Evolutionary conservation across 2,888 invertebrate genomes (phyloP).

Genomic region (Timema cristinae): DNA sequence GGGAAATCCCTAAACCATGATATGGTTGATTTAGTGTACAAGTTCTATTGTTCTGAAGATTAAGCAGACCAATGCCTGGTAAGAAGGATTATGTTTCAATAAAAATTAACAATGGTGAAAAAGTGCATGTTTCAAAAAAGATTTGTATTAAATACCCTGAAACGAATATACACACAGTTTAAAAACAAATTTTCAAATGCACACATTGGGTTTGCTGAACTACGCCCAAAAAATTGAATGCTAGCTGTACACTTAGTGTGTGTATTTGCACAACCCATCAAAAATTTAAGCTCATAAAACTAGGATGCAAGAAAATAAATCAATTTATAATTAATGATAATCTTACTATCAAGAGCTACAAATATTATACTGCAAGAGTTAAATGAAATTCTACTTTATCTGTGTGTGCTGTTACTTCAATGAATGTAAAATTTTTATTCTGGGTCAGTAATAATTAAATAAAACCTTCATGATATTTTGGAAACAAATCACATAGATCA

Average conservation of each 20-base stretch:
- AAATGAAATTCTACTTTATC: background rate
- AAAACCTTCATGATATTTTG: background rate
- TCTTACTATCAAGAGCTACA: background rate
- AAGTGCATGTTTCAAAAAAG: too few relatives aligned
- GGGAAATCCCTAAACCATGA: too few relatives aligned
- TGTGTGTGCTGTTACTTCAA: background rate
- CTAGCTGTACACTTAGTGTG: background rate
- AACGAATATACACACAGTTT: background rate
- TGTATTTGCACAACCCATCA: constrained; percentile 7
- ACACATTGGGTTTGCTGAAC: too few relatives aligned
- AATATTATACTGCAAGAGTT: background rate
- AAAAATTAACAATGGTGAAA: too few relatives aligned
- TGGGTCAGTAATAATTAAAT: background rate
- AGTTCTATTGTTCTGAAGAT: too few relatives aligned
- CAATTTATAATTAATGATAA: background rate
- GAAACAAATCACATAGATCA: background rate
- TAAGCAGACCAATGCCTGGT: too few relatives aligned
- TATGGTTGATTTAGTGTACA: too few relatives aligned
- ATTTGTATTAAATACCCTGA: too few relatives aligned
- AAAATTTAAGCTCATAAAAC: background rate
- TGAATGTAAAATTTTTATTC: background rate
- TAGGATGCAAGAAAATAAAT: background rate
- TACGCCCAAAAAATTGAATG: constrained; percentile 1
- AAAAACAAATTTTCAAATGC: background rate
- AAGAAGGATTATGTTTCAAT: too few relatives aligned